Percentiles rank a stretch among this genome's conserved stretches.
Conservation (phyloP, 1,140 invertebrate genomes). For the Drosophila ironensis region DNA sequence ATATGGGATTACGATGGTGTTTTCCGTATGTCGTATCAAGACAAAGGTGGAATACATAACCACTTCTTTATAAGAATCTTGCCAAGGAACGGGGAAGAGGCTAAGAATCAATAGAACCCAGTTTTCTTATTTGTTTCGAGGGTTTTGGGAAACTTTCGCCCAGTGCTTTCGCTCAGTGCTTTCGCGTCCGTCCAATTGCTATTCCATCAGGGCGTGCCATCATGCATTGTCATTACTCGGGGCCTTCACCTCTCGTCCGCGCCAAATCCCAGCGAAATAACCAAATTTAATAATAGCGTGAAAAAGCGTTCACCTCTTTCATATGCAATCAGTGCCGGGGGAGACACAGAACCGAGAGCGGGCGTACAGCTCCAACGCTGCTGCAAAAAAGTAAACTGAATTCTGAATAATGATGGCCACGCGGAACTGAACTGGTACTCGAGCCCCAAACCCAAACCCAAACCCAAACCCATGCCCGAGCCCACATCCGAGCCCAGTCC, state of each 20-base stretch:
- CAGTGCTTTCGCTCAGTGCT: conserved; percentile 9
- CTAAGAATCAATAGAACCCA: conserved; percentile 1
- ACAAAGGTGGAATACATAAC: conserved; percentile 26
- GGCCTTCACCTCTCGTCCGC: conserved; percentile 39
- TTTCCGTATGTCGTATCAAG: background rate
- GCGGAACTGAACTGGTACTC: conserved; percentile 50
- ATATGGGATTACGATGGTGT: conserved; percentile 22
- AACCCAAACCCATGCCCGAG: background rate
- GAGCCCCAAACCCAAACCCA: background rate
- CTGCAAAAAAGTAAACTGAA: conserved; percentile 45
- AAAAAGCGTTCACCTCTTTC: conserved; percentile 46
- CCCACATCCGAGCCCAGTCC: background rate
- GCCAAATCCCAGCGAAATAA: conserved; percentile 32
- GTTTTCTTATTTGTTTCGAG: background rate
- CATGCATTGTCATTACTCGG: conserved; percentile 57
- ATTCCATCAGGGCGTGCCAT: conserved; percentile 42
- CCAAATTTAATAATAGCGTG: conserved; percentile 65
- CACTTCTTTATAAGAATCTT: conserved; percentile 1
- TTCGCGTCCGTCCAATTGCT: conserved; percentile 19
- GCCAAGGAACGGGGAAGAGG: background rate
- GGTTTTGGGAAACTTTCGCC: background rate
- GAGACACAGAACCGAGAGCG: background rate
- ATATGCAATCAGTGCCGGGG: conserved; percentile 41
- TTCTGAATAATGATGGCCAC: conserved; percentile 61
- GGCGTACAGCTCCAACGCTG: too few relatives aligned